Evolutionary conservation across 2,797 vertebrate genomes (phyloP).

Genomic region (Myotis findleyi): DNA sequence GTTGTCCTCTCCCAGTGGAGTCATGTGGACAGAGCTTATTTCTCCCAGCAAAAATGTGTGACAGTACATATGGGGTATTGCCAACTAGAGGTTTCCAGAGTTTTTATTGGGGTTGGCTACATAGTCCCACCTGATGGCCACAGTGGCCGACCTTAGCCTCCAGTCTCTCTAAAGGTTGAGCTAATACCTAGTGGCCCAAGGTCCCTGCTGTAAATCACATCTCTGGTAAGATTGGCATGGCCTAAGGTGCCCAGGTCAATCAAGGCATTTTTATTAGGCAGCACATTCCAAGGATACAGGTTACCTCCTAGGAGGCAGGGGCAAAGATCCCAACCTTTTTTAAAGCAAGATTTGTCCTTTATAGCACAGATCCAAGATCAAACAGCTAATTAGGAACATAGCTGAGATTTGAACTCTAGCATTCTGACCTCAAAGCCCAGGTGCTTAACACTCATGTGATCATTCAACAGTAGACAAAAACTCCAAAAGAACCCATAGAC

Average conservation of each 20-base stretch:
- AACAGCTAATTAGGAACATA: neutral
- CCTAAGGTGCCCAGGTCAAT: neutral
- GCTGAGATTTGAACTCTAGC: neutral
- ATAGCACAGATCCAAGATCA: neutral
- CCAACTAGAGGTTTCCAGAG: neutral
- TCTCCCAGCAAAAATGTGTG: neutral
- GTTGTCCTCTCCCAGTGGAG: neutral
- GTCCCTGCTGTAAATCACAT: neutral
- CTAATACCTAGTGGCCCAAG: neutral
- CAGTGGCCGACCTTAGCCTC: neutral
- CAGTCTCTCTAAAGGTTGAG: neutral
- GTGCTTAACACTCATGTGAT: too few relatives aligned
- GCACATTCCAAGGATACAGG: neutral
- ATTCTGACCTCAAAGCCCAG: neutral
- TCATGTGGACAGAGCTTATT: neutral
- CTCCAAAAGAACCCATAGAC: neutral
- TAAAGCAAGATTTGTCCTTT: neutral
- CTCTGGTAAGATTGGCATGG: neutral
- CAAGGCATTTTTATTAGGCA: neutral
- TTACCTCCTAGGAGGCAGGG: neutral
- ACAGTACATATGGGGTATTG: neutral
- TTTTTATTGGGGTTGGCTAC: neutral
- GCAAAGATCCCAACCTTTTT: neutral
- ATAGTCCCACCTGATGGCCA: neutral
- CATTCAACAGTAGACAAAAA: neutral